phyloP scores from a whole-genome alignment of 2,888 invertebrate genomes.

The Dermolepida albohirtum region DNA sequence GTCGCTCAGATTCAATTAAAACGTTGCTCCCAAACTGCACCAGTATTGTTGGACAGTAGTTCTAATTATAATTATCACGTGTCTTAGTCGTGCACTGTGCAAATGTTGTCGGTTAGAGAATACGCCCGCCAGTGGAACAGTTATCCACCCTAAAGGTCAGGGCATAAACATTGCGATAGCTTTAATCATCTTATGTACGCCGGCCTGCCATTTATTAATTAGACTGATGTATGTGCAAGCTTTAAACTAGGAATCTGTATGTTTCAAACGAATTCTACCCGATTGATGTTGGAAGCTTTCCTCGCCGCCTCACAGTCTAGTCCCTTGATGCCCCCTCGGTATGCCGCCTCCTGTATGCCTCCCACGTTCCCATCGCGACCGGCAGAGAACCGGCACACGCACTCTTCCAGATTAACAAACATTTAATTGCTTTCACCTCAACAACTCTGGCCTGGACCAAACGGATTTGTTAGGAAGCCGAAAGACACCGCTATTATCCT shows the following conservation, averaged over 20 bases:
- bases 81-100: constrained; percentile 43
- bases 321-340: constrained; percentile 19
- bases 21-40: constrained; percentile 43
- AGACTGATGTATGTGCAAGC: constrained; percentile 60
- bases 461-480: constrained; percentile 30
- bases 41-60: constrained; percentile 48
- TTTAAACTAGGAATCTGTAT: constrained; percentile 49
- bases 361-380: constrained; percentile 48
- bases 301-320: constrained; percentile 30
- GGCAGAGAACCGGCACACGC: constrained; percentile 53
- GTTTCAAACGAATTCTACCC: constrained; percentile 55
- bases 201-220: constrained; percentile 64
- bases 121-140: constrained; percentile 45
- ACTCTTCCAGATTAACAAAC: constrained; percentile 61
- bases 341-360: constrained; percentile 44
- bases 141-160: constrained; percentile 47
- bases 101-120: constrained; percentile 36
- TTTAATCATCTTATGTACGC: constrained; percentile 59
- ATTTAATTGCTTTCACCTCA: constrained; percentile 48
- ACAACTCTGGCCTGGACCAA: constrained; percentile 34
- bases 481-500: constrained; percentile 31
- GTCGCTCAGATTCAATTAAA: constrained; percentile 47
- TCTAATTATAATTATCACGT: constrained; percentile 52
- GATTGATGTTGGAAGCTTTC: constrained; percentile 54
- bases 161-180: constrained; percentile 52